A percentile compares a stretch with the other conserved stretches of the same genome.
These are phyloP conservation scores for Paraescarpia echinospica DNA, from an alignment of 1,140 invertebrate species.

Conservation along the genomic window DNA sequence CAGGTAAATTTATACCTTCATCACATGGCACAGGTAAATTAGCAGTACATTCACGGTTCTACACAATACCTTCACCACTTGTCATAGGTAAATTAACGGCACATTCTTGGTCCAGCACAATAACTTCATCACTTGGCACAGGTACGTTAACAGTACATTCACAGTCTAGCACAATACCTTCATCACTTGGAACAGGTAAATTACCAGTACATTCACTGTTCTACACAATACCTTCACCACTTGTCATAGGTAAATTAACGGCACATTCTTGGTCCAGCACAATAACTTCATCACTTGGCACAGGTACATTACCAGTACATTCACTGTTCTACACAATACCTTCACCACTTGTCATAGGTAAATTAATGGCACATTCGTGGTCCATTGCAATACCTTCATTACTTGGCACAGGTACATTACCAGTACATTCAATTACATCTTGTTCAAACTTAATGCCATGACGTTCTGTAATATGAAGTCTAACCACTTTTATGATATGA, in stretches of 20 bases:
- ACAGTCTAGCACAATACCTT: slow-evolving; percentile 86
- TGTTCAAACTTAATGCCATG: too few species aligned
- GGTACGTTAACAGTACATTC: slow-evolving; percentile 76
- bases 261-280: slow-evolving; percentile 87
- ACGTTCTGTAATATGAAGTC: too few species aligned
- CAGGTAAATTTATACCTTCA: slow-evolving; percentile 53
- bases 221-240: slow-evolving; percentile 71
- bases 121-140: too few species aligned
- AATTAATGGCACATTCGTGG: slow-evolving; percentile 82
- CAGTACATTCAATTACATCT: too few species aligned
- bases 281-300: slow-evolving; percentile 89
- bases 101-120: slow-evolving; percentile 86
- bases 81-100: slow-evolving; percentile 69
- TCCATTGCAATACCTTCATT: slow-evolving; percentile 83
- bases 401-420: slow-evolving; percentile 75
- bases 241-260: slow-evolving; percentile 62
- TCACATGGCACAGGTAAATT: slow-evolving; percentile 59
- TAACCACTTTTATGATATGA: too few species aligned
- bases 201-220: slow-evolving; percentile 78
- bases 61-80: slow-evolving; percentile 84
- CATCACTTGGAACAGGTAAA: slow-evolving; percentile 77
- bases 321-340: slow-evolving; percentile 83
- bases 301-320: slow-evolving; percentile 63
- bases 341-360: slow-evolving; percentile 38
- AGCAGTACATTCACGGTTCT: slow-evolving; percentile 86